Evolutionary conservation across 2,888 invertebrate genomes (phyloP).

Genomic region (Polydrusus tereticollis): DNA sequence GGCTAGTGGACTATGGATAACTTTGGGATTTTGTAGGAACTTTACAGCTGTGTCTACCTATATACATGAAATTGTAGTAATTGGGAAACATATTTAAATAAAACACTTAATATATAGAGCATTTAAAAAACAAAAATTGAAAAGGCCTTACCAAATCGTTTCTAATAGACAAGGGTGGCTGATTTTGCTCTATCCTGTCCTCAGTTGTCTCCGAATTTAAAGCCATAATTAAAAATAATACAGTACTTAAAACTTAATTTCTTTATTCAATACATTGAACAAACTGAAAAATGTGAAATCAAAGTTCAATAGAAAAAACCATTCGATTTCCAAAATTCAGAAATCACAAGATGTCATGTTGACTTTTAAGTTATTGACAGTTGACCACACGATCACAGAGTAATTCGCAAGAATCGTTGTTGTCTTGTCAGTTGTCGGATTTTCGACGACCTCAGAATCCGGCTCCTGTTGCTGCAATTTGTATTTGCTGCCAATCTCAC

Average conservation of each 20-base stretch:
- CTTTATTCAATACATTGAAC: neutral
- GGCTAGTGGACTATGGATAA: slow-evolving; percentile 79
- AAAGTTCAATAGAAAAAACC: neutral
- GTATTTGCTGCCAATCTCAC: neutral
- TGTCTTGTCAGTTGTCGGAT: no score
- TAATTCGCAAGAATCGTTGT: no score
- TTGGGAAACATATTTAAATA: no score
- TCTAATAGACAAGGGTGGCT: slow-evolving; percentile 9
- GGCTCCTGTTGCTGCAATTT: neutral
- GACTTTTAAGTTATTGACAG: no score
- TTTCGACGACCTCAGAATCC: neutral
- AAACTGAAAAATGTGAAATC: neutral
- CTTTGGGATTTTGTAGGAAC: slow-evolving; percentile 89
- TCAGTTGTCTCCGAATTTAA: neutral
- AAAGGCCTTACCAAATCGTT: slow-evolving; percentile 13
- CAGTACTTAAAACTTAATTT: neutral
- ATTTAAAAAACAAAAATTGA: no score
- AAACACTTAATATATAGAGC: no score
- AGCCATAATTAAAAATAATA: slow-evolving; percentile 8
- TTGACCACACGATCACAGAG: no score
- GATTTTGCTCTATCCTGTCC: slow-evolving; percentile 1
- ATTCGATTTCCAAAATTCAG: neutral
- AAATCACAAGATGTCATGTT: neutral
- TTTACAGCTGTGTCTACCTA: slow-evolving; percentile 88
- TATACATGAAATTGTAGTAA: neutral